phyloP scores from a whole-genome alignment of 1,140 invertebrate genomes.

The Maniola jurtina region DNA sequence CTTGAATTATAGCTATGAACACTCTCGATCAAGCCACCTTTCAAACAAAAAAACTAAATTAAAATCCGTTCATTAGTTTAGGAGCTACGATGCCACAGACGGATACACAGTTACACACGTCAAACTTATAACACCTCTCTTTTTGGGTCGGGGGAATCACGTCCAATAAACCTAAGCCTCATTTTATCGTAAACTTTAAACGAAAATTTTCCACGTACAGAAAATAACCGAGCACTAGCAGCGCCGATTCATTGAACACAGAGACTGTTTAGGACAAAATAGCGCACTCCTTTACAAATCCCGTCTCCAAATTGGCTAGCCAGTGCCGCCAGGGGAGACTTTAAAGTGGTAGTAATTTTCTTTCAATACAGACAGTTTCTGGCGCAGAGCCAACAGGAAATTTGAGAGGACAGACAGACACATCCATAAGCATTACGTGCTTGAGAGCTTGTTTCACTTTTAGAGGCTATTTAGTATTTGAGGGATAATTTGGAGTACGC shows the following conservation, averaged over 20 bases:
- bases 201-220: no score
- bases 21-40: no score
- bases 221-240: no score
- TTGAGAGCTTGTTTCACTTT: neutral
- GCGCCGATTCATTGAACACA: neutral
- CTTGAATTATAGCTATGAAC: no score
- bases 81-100: no score
- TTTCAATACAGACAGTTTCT: neutral
- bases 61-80: no score
- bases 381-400: neutral
- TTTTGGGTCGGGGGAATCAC: no score
- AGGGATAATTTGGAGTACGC: neutral
- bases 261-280: neutral
- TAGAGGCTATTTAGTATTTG: neutral
- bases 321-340: neutral
- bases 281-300: neutral
- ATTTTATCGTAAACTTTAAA: no score
- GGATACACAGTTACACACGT: no score
- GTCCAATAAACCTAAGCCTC: neutral
- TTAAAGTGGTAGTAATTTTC: conserved; percentile 7
- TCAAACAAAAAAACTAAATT: no score
- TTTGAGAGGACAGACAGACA: neutral
- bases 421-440: neutral
- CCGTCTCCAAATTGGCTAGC: neutral
- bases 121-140: no score